phyloP scores from a whole-genome alignment of 2,888 invertebrate species.

The Eupithecia subfuscata region DNA sequence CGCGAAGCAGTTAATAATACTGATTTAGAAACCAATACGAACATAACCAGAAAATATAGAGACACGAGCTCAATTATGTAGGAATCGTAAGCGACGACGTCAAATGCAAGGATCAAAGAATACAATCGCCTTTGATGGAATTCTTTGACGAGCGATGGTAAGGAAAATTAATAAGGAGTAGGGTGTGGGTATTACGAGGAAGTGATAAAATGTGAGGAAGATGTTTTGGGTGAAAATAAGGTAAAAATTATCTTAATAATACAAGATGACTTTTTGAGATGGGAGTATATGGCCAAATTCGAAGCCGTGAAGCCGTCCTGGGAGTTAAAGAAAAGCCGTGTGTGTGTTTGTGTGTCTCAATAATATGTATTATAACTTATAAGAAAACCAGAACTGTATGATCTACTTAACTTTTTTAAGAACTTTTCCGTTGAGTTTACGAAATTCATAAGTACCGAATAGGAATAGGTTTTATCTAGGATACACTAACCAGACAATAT shows the following conservation, averaged over 20 bases:
- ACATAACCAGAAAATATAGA: slow-evolving; percentile 25
- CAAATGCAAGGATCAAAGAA: slow-evolving; percentile 56
- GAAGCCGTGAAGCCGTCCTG: too few relatives aligned
- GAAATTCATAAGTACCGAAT: too few relatives aligned
- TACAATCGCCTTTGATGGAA: slow-evolving; percentile 50
- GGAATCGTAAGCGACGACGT: slow-evolving; percentile 49
- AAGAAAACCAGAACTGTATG: too few relatives aligned
- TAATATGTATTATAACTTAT: too few relatives aligned
- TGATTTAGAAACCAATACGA: slow-evolving; percentile 1
- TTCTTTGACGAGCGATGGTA: slow-evolving; percentile 44
- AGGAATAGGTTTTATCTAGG: too few relatives aligned
- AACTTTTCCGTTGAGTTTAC: too few relatives aligned
- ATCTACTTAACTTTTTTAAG: too few relatives aligned
- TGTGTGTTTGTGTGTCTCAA: too few relatives aligned
- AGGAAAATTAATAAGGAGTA: slow-evolving; percentile 52
- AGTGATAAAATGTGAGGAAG: background rate
- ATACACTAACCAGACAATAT: too few relatives aligned
- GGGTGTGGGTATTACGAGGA: slow-evolving; percentile 19
- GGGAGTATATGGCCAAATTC: too few relatives aligned
- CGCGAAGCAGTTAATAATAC: background rate
- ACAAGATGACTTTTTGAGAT: too few relatives aligned
- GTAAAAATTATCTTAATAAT: background rate
- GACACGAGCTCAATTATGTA: slow-evolving; percentile 38
- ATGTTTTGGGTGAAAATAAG: background rate
- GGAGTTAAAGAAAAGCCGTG: too few relatives aligned